These are phyloP conservation scores for Jacana jacana DNA, from an alignment of 2,113 vertebrate genomes.

Conservation along the genomic window DNA sequence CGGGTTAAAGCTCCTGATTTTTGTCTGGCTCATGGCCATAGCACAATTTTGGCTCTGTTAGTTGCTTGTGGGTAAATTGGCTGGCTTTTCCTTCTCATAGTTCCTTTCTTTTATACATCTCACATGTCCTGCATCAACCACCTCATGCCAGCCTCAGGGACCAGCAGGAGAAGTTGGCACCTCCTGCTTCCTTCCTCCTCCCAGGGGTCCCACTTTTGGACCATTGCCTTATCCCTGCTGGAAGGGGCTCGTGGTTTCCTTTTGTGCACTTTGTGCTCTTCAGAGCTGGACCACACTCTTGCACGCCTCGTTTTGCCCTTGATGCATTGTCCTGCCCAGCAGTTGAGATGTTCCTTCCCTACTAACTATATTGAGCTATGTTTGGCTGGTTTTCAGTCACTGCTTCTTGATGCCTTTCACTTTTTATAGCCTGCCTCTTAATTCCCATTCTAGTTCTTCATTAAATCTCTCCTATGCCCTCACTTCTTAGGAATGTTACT, in stretches of 20 bases:
- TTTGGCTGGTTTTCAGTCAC: neutral
- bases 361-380: accelerated
- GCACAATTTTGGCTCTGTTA: neutral
- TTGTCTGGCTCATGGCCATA: neutral
- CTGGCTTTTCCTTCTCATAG: neutral
- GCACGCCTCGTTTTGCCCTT: neutral
- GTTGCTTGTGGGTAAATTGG: neutral
- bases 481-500: neutral
- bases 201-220: accelerated
- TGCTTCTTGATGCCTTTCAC: neutral
- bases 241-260: neutral
- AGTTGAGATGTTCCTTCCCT: neutral
- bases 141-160: neutral
- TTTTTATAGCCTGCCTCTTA: neutral
- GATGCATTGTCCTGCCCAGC: accelerated
- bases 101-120: neutral
- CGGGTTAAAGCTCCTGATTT: neutral
- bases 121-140: neutral
- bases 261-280: neutral
- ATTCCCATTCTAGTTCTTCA: neutral
- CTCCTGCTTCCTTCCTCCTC: neutral
- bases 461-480: neutral
- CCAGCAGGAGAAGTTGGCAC: conserved; percentile 14
- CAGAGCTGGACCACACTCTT: neutral
- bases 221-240: neutral